A percentile compares a stretch with the other conserved stretches of the same genome.
These are phyloP conservation scores for Probosciger aterrimus DNA, from an alignment of 2,113 vertebrate genomes.

Conservation along the genomic window DNA sequence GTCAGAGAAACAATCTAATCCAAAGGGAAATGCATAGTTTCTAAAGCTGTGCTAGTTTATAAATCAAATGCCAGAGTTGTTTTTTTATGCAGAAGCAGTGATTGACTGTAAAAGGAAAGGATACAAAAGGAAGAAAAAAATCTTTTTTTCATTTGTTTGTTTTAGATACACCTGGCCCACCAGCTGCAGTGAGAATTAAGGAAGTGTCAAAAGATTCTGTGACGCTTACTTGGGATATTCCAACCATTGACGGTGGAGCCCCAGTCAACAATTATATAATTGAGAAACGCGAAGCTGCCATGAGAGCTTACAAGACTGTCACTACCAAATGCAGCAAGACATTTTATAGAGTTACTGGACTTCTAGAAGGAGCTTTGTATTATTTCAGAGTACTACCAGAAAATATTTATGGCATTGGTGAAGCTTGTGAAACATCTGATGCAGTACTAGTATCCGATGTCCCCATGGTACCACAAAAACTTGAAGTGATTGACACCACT, in stretches of 20 bases:
- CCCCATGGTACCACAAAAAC: conserved; percentile 86
- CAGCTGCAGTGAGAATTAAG: conserved; percentile 87
- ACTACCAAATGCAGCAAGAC: conserved; percentile 96
- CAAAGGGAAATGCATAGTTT: background rate
- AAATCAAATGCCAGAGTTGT: background rate
- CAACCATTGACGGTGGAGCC: conserved; percentile 90
- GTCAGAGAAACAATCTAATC: background rate
- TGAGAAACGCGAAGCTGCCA: conserved; percentile 94
- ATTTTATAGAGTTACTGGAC: conserved; percentile 86
- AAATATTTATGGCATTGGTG: conserved; percentile 96
- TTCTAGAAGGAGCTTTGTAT: conserved; percentile 92
- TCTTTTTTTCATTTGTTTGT: background rate
- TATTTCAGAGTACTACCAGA: conserved; percentile 96
- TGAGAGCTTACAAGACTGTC: conserved; percentile 97
- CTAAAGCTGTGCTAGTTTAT: background rate
- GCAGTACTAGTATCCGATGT: conserved; percentile 91
- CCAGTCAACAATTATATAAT: conserved; percentile 95
- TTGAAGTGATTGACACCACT: conserved; percentile 90
- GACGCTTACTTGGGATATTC: conserved; percentile 92
- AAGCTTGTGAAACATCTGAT: conserved; percentile 89
- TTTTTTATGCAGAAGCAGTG: background rate
- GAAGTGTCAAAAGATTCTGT: conserved; percentile 90
- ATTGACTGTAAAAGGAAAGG: background rate
- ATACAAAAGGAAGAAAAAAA: background rate
- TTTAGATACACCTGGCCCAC: conserved; percentile 94